Base-by-base conservation (phyloP, 1,140 invertebrate genomes). In the Pseudomyrmex gracilis region DNA sequence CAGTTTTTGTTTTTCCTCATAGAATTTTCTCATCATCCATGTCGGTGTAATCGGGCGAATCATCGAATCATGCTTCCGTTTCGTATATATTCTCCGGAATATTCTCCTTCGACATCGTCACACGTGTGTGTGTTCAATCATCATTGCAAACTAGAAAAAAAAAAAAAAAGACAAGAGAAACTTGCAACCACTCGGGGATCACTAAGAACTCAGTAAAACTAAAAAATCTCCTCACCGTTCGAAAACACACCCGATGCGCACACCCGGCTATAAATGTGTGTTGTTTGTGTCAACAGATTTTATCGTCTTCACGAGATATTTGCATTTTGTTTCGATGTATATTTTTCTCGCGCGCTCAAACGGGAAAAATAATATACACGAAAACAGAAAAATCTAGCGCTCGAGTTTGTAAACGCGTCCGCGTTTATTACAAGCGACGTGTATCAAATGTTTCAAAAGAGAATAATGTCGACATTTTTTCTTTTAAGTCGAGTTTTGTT, bases 1-100 rank as follows among this genome's bases (percentile, higher is more conserved):
- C 91, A 92, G 89, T 91, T 92, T 85, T 66, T 77, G 60, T 34
- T 80, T 80, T 67, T 86, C 34, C 34, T 7, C 85, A 87, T 85
- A 8, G 57, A 71, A 43, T 45, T 17, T 22, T 80, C 71, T 64
- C 34, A 57, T 83, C 55, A 57, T 78, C 83, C 83, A 86, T 60
- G 71, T 20, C 73, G 34, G 20, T 74, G 24, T 51, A 53, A n/a
- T 8, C 64, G 70, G 12, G 7, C 55, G 22, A 68, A 85, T 88
- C 83, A 88, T 83, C 34, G 49, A 64, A 58, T 85, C 85, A 87
- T 57, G 73, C 73, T 80, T 80, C 45, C 55, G 80, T 77, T 80
- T 80, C 57, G 66, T 68, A 34, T 68, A 34, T 24, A 45, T 15
- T 49, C 70, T 70, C 22, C 12, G 9, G 9, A 13, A 45, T 24